Conservation (phyloP, 2,888 invertebrate genomes). For the Fragum sueziense region DNA sequence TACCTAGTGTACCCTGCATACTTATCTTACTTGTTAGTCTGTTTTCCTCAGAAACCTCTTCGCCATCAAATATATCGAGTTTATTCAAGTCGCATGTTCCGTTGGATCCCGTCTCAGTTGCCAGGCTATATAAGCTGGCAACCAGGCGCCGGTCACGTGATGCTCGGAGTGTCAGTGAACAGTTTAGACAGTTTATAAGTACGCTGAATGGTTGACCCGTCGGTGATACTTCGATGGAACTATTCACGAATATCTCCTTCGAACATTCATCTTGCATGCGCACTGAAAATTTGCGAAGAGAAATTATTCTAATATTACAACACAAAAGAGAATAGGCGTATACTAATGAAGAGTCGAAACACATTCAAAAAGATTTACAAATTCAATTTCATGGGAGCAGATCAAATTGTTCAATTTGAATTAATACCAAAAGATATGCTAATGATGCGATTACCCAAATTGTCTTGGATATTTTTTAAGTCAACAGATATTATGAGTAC, state of each 20-base stretch:
- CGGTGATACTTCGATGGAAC: slow-evolving; percentile 23
- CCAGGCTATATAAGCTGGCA: slow-evolving; percentile 33
- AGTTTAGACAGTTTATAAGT: slow-evolving; percentile 36
- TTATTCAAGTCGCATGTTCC: slow-evolving; percentile 32
- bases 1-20: not conserved
- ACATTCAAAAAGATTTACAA: too few relatives aligned
- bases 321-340: too few relatives aligned
- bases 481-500: too few relatives aligned
- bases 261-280: slow-evolving; percentile 34
- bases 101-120: slow-evolving; percentile 27
- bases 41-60: not conserved
- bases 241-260: not conserved
- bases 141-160: slow-evolving; percentile 8
- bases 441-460: too few relatives aligned
- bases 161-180: slow-evolving; percentile 30
- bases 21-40: slow-evolving; percentile 32
- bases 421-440: too few relatives aligned
- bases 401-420: too few relatives aligned
- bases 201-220: slow-evolving; percentile 24
- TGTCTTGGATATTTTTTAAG: too few relatives aligned
- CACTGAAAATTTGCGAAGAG: slow-evolving; percentile 36
- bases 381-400: too few relatives aligned
- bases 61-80: slow-evolving; percentile 44
- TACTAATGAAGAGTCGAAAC: too few relatives aligned
- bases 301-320: too few relatives aligned